Base-by-base conservation (phyloP, 2,888 invertebrate species). In the Bombylius major region DNA sequence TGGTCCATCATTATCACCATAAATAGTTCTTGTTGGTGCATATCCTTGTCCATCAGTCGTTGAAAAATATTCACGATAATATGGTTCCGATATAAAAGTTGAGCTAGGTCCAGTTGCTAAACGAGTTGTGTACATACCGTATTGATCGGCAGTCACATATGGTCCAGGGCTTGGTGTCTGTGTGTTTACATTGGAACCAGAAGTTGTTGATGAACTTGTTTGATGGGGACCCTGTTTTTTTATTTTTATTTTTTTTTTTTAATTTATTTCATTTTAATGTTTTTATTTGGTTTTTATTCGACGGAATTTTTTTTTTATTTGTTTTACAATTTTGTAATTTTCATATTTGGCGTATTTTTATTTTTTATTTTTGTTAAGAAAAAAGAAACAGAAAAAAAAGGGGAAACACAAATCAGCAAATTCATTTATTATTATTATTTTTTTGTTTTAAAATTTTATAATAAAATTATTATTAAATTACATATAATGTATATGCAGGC, bases 41-140 rank as follows among this genome's bases (percentile, higher is more conserved):
- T 75, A 75, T 56, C 72, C 70, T 54, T 71, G 72, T 49, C 70
- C 69, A 52, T 79, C 76, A 47, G 78, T 78, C 60, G 82, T 80
- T 54, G 82, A 82, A 72, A 86, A 87, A 72, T 87, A 87, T 75
- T 88, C 88, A 36, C 75, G 67, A 73, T 89, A 83, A 78, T 90
- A 87, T 60, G 85, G 84, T 68, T 86, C 86, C 64, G 82, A 77
- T 62, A 84, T 77, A 70, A 85, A 85, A 60, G 82, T 77, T 51
- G 82, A 68, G 48, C 70, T 67, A 53, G 71, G 70, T 51, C 69
- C 67, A 47, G 70, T 66, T 49, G 71, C 67, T 59, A 73, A 62
- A 42, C 74, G 67, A 51, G 71, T 67, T 56, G 73, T 67, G 55
- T 74, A 73, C 72, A 74, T 73, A 64, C 72, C 72, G 65, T 74